Percentiles rank a stretch among this genome's conserved stretches.
phyloP scores from a whole-genome alignment of 2,113 vertebrate species.

The Prinia subflava region DNA sequence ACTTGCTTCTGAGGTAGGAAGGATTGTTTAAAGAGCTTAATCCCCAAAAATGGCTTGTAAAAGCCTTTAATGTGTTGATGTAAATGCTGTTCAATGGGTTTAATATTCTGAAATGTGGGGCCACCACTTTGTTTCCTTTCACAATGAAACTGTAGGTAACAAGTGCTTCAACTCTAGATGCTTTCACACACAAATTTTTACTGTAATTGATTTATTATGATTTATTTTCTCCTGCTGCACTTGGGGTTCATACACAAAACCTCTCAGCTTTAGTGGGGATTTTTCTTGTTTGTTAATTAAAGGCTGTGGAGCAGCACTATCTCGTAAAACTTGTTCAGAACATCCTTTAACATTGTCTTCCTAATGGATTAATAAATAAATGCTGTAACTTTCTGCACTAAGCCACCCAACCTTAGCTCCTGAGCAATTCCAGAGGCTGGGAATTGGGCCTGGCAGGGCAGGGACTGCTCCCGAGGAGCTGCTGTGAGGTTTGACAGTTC shows the following conservation, averaged over 20 bases:
- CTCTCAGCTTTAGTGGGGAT: neutral
- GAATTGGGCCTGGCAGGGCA: neutral
- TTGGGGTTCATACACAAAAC: neutral
- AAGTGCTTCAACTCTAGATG: neutral
- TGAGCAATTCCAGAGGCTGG: neutral
- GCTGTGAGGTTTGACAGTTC: accelerated
- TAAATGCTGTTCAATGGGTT: neutral
- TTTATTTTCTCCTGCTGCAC: neutral
- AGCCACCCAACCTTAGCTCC: neutral
- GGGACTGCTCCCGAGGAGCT: accelerated
- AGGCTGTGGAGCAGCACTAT: neutral
- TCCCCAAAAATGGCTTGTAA: neutral
- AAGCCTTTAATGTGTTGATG: neutral
- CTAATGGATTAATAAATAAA: neutral
- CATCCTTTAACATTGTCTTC: neutral
- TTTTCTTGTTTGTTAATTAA: neutral
- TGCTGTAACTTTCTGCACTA: neutral
- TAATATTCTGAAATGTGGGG: neutral
- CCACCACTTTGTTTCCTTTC: neutral
- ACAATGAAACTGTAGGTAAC: neutral
- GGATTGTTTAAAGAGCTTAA: neutral
- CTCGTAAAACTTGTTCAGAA: neutral
- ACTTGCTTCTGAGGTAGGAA: neutral
- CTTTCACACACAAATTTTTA: neutral
- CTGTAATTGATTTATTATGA: neutral